A percentile compares a stretch with the other conserved stretches of the same genome.
phyloP scores from a whole-genome alignment of 2,113 vertebrate genomes.

The Sceloporus undulatus region DNA sequence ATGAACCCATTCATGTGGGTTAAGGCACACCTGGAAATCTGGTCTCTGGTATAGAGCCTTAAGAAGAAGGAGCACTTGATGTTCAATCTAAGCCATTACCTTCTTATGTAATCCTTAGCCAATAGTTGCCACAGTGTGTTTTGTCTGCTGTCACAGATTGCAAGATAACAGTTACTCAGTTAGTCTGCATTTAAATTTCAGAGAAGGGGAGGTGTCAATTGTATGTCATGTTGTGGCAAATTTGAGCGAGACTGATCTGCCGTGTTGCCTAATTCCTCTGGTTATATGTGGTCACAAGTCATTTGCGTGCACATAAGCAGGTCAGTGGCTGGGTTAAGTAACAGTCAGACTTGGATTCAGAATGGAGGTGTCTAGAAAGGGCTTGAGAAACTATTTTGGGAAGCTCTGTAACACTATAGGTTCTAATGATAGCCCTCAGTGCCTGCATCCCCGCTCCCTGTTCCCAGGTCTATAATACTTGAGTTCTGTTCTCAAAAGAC shows the following conservation, averaged over 20 bases:
- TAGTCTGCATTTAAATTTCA: neutral
- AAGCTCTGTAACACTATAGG: neutral
- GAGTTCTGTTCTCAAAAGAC: slow-evolving; percentile 15
- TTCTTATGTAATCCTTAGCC: neutral
- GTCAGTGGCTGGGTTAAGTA: slow-evolving; percentile 58
- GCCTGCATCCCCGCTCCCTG: slow-evolving; percentile 32
- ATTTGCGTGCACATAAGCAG: neutral
- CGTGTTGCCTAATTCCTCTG: neutral
- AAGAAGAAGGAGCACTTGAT: accelerated
- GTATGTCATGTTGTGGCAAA: neutral
- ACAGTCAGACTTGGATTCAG: neutral
- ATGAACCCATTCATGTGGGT: neutral
- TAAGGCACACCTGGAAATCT: neutral
- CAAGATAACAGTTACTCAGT: slow-evolving; percentile 5
- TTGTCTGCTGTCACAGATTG: neutral
- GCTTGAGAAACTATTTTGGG: slow-evolving; percentile 40
- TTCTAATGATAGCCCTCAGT: neutral
- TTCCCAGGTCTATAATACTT: neutral
- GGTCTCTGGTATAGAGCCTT: neutral
- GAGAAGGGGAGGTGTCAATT: neutral
- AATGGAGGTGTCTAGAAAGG: slow-evolving; percentile 41
- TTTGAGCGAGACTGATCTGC: slow-evolving; percentile 13
- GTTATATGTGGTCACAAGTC: neutral
- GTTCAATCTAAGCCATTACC: neutral
- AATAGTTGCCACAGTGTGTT: neutral